A percentile compares a stretch with the other conserved stretches of the same genome.
Conservation (phyloP, 2,797 vertebrate species). For the Danio kyathit region DNA sequence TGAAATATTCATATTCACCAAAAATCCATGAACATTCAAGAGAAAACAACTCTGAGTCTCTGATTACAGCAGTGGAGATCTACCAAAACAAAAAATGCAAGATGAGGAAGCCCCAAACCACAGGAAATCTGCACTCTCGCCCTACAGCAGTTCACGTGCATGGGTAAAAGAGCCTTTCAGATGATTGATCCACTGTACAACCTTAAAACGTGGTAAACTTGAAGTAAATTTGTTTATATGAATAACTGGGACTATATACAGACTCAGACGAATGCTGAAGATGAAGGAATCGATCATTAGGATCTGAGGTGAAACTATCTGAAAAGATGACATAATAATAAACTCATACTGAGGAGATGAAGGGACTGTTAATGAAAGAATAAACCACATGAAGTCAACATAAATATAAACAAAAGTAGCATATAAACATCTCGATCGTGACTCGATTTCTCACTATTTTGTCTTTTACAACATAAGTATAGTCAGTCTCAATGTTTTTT, state of each 20-base stretch:
- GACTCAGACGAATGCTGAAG: not conserved
- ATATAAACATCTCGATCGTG: not conserved
- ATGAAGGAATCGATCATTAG: not conserved
- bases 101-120: conserved; percentile 44
- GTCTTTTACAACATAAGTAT: not conserved
- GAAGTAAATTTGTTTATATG: not conserved
- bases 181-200: not conserved
- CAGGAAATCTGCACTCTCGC: conserved; percentile 39
- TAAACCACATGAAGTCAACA: not conserved
- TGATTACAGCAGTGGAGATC: conserved; percentile 4
- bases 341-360: not conserved
- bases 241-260: too few relatives aligned
- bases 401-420: not conserved
- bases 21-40: not conserved
- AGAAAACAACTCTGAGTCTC: not conserved
- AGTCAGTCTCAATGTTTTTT: not conserved
- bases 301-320: not conserved
- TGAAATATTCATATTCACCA: not conserved
- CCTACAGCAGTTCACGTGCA: not conserved
- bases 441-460: not conserved
- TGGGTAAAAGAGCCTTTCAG: not conserved
- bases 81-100: conserved; percentile 16
- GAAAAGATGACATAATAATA: not conserved
- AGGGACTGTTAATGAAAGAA: not conserved
- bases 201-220: not conserved